A percentile compares a stretch with the other conserved stretches of the same genome.
Conservation (phyloP, 2,797 vertebrate species). For the Darevskia mixta region DNA sequence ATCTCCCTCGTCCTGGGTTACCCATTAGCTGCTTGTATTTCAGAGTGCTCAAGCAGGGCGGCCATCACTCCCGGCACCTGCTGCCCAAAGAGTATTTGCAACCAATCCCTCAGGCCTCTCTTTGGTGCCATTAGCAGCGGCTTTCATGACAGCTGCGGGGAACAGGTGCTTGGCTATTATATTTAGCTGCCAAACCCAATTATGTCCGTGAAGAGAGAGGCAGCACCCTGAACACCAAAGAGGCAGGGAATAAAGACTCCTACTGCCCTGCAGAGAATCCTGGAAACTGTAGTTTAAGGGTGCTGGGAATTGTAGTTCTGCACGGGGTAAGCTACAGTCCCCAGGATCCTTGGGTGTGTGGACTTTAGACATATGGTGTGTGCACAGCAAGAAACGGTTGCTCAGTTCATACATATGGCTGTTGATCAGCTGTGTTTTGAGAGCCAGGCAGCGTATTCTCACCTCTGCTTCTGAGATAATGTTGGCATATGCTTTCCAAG, state of each 20-base stretch:
- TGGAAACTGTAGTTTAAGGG: no score
- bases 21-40: conserved; percentile 26
- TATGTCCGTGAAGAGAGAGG: background rate
- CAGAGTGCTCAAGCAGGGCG: background rate
- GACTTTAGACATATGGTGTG: no score
- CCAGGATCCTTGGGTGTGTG: no score
- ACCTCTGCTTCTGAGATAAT: background rate
- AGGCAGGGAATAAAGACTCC: background rate
- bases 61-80: conserved; percentile 29
- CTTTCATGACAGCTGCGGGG: conserved; percentile 62
- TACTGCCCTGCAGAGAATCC: no score
- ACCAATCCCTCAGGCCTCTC: conserved; percentile 43
- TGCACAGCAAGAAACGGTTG: no score
- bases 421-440: background rate
- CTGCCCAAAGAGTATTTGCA: conserved; percentile 55
- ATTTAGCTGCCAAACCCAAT: conserved; percentile 44
- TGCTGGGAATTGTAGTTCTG: no score
- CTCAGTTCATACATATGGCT: background rate
- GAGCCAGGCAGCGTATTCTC: background rate
- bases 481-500: background rate
- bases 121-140: conserved; percentile 61
- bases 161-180: conserved; percentile 54
- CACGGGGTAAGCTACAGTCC: no score
- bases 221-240: conserved; percentile 7
- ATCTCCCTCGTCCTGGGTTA: background rate